These are phyloP conservation scores for Eciton burchellii DNA, from an alignment of 1,140 invertebrate species.

Conservation along the genomic window DNA sequence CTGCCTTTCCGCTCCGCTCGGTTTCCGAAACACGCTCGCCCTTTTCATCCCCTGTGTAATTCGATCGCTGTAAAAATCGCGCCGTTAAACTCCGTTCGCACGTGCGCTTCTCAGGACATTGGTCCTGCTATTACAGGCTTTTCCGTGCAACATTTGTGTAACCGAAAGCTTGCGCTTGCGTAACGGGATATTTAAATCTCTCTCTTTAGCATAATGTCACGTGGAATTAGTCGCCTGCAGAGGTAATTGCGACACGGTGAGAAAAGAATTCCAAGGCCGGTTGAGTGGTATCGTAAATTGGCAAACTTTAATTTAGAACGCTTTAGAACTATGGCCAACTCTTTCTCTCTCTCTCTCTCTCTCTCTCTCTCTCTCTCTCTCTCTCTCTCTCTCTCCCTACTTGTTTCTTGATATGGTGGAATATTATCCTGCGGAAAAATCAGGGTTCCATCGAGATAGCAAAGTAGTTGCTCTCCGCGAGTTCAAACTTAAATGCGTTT, in stretches of 20 bases:
- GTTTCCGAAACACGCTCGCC: background rate
- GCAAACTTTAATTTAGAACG: slow-evolving; percentile 12
- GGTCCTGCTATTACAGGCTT: slow-evolving; percentile 9
- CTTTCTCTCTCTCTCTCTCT: too few relatives aligned
- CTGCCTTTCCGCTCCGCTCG: background rate
- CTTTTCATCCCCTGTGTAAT: slow-evolving; percentile 26
- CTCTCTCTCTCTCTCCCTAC: too few relatives aligned
- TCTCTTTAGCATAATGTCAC: slow-evolving; percentile 39
- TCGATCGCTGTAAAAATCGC: slow-evolving; percentile 41
- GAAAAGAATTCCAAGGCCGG: background rate
- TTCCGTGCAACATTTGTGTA: slow-evolving; percentile 42
- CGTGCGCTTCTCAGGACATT: slow-evolving; percentile 28
- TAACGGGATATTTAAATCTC: slow-evolving; percentile 41
- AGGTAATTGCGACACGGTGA: background rate
- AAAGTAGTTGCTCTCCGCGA: too few relatives aligned
- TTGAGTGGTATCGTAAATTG: slow-evolving; percentile 6
- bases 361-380: too few relatives aligned
- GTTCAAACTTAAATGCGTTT: too few relatives aligned
- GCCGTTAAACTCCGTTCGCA: slow-evolving; percentile 21
- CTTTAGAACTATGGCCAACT: too few relatives aligned
- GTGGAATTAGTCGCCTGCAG: slow-evolving; percentile 20
- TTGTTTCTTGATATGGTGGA: too few relatives aligned
- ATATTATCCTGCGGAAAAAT: too few relatives aligned
- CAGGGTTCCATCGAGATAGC: too few relatives aligned
- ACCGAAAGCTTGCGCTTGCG: slow-evolving; percentile 24